Conservation (phyloP, 2,888 invertebrate species). For the Polyommatus icarus region DNA sequence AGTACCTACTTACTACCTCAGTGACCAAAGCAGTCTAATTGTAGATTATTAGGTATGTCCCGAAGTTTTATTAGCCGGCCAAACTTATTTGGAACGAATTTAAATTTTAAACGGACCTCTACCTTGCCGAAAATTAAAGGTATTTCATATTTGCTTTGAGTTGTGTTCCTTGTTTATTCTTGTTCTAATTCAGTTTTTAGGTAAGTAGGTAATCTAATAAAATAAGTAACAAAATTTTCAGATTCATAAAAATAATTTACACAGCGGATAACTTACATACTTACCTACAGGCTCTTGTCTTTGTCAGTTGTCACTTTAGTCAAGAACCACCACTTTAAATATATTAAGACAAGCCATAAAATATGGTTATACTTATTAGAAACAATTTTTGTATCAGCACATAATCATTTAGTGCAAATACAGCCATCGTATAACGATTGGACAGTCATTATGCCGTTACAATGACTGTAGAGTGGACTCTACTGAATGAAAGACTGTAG, state of each 20-base stretch:
- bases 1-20: too few species aligned
- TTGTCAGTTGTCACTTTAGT: too few species aligned
- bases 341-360: too few species aligned
- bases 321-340: too few species aligned
- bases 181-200: neutral
- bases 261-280: too few species aligned
- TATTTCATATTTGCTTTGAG: neutral
- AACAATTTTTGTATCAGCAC: too few species aligned
- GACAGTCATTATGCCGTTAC: neutral
- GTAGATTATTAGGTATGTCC: constrained; percentile 62
- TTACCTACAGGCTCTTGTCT: too few species aligned
- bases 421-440: neutral
- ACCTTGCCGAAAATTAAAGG: neutral
- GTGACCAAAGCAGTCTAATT: constrained; percentile 73
- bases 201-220: too few species aligned
- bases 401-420: neutral
- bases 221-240: neutral
- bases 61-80: constrained; percentile 42
- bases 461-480: neutral
- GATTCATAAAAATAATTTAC: too few species aligned
- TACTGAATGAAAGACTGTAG: too few species aligned
- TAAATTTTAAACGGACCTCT: neutral
- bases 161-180: neutral
- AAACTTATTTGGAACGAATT: neutral
- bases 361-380: too few species aligned